Base-by-base conservation (phyloP, 2,113 vertebrate genomes). In the Laticauda colubrina region DNA sequence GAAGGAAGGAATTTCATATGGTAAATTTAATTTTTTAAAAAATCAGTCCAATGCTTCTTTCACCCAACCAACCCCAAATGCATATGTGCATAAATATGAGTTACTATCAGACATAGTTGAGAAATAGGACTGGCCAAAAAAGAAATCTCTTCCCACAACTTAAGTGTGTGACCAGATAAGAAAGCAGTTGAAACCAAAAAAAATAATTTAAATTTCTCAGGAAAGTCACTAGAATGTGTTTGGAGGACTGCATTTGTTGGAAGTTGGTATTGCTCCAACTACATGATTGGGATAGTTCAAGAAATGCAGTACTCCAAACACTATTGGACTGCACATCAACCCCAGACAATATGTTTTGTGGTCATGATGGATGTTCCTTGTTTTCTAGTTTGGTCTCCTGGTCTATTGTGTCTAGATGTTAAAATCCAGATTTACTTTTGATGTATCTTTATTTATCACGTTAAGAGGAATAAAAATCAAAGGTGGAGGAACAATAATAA, bases 261-360 rank as follows among this genome's bases (percentile, higher is more conserved):
- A 51, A 51, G 48, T 9, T 51, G 48, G 1, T 51, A 51, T 55
- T 88, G 14, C 7, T 56, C 51, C 5, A 18, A 4, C 0, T 34
- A 0, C 20, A 34, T 20, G 14, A 14, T 14, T 0, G 1, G 34
- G 0, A 2, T 23, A 57, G 15, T 29, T 10, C 29, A 51, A 54
- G 69, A 75, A 75, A 75, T 39, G 8, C 18, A 34, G 51, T n/a
- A 51, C 24, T 87, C 48, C 11, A 53, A 29, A 87, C 14, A 54
- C 9, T 88, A 53, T 55, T 88, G 18, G 5, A 56, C 2, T 88
- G 7, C n/a, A n/a, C 87, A 34, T 55, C 51, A 55, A 23, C 26
- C 26, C 85, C 85, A n/a, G 4, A 12, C 61, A 69, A 18, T 18
- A 39, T 39, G 34, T 34, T 39, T 81, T 39, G 39, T 39, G n/a